Conservation (phyloP, 1,140 invertebrate genomes). For the Bombus polaris region DNA sequence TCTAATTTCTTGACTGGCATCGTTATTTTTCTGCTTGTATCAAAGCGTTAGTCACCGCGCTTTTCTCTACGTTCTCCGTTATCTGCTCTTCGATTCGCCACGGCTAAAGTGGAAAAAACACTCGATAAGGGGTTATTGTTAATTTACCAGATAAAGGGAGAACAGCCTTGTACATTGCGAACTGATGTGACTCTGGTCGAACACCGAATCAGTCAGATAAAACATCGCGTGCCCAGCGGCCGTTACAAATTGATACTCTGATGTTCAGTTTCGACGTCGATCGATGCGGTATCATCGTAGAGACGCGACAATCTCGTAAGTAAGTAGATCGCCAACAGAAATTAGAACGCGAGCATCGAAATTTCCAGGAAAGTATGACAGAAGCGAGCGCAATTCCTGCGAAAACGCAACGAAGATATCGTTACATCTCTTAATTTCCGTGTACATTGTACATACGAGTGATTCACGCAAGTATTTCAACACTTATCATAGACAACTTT, state of each 20-base stretch:
- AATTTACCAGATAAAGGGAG: background rate
- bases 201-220: conserved; percentile 7
- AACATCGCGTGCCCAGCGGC: background rate
- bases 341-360: background rate
- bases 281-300: background rate
- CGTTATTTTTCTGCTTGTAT: background rate
- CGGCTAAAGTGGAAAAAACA: background rate
- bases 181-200: background rate
- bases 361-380: background rate
- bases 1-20: background rate
- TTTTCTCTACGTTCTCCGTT: background rate
- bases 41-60: no score
- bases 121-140: background rate
- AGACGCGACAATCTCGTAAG: background rate
- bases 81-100: background rate
- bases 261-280: background rate
- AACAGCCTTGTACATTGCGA: background rate
- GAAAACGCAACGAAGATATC: background rate
- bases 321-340: background rate
- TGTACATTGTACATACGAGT: background rate
- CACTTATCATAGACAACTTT: no score
- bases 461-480: background rate
- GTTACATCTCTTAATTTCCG: background rate
- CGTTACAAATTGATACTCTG: background rate
- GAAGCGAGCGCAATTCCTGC: background rate